Evolutionary conservation across 2,113 vertebrate genomes (phyloP).

Genomic region (Collichthys lucidus): DNA sequence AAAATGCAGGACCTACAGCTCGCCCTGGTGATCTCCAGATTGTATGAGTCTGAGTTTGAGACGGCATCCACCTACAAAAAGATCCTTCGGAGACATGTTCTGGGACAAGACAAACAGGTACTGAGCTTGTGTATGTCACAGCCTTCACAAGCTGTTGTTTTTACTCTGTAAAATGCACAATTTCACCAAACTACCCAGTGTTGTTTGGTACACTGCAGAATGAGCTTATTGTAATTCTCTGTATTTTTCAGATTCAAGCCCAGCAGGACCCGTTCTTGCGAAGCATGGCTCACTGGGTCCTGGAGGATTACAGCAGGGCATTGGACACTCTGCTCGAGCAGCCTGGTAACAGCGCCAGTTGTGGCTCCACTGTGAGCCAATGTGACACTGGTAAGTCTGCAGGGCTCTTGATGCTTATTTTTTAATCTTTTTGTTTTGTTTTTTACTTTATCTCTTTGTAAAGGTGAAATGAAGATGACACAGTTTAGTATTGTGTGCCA

Average conservation of each 20-base stretch:
- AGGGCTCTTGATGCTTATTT: background rate
- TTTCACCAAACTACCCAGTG: background rate
- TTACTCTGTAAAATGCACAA: background rate
- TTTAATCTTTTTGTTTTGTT: background rate
- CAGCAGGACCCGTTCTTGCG: conserved; percentile 93
- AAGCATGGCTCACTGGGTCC: conserved; percentile 97
- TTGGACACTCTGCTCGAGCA: conserved; percentile 93
- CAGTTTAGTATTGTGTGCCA: background rate
- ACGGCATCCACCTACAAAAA: conserved; percentile 91
- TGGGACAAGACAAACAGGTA: conserved; percentile 86
- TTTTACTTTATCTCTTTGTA: background rate
- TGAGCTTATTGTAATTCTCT: background rate
- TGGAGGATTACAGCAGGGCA: conserved; percentile 93
- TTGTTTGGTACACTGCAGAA: conserved; percentile 11
- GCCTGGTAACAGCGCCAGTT: conserved; percentile 46
- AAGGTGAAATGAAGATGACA: background rate
- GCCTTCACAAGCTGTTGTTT: background rate
- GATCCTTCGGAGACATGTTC: conserved; percentile 90
- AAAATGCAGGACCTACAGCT: conserved; percentile 96
- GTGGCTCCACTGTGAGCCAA: conserved; percentile 39
- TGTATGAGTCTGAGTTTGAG: conserved; percentile 96
- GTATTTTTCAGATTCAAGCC: conserved; percentile 71
- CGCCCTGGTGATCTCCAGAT: conserved; percentile 94
- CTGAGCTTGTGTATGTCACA: conserved; percentile 43
- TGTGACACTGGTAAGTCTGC: conserved; percentile 52